A percentile compares a stretch with the other conserved stretches of the same genome.
Conservation (phyloP, 2,888 invertebrate species). For the Creontiades dilutus region DNA sequence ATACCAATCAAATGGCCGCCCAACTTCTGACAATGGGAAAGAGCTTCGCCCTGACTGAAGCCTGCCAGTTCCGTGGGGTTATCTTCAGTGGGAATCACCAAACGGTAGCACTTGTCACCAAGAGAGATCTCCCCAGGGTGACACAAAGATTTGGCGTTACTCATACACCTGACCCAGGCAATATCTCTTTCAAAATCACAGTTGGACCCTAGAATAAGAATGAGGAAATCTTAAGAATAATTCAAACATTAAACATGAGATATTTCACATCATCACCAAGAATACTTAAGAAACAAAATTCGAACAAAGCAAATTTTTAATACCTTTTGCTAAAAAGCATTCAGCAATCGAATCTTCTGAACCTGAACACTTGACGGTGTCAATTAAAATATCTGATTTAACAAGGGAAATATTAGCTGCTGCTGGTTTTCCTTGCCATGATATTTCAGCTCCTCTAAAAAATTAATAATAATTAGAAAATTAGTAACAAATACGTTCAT, state of each 20-base stretch:
- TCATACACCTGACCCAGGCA: constrained; percentile 79
- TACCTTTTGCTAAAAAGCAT: constrained; percentile 76
- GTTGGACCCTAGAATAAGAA: constrained; percentile 67
- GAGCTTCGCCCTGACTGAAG: constrained; percentile 79
- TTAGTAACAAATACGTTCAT: constrained; percentile 2
- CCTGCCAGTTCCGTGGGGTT: constrained; percentile 76
- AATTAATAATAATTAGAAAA: constrained; percentile 38
- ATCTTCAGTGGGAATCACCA: constrained; percentile 78
- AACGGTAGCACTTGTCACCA: constrained; percentile 80
- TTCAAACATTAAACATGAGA: not conserved
- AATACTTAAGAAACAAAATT: not conserved
- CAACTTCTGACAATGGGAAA: constrained; percentile 78
- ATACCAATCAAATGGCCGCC: constrained; percentile 80
- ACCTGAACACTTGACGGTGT: constrained; percentile 78
- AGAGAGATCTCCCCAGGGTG: constrained; percentile 80
- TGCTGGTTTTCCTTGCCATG: constrained; percentile 79
- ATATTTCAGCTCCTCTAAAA: constrained; percentile 80
- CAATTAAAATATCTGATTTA: constrained; percentile 77
- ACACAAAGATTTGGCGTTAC: constrained; percentile 79
- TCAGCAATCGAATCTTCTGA: constrained; percentile 79
- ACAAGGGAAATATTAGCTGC: constrained; percentile 76
- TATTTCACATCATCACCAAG: not conserved
- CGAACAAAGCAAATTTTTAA: not conserved
- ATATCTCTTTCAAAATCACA: constrained; percentile 78
- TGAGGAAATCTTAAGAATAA: not conserved